Base-by-base conservation (phyloP, 1,140 invertebrate genomes). In the Pseudomyrmex cubaensis region DNA sequence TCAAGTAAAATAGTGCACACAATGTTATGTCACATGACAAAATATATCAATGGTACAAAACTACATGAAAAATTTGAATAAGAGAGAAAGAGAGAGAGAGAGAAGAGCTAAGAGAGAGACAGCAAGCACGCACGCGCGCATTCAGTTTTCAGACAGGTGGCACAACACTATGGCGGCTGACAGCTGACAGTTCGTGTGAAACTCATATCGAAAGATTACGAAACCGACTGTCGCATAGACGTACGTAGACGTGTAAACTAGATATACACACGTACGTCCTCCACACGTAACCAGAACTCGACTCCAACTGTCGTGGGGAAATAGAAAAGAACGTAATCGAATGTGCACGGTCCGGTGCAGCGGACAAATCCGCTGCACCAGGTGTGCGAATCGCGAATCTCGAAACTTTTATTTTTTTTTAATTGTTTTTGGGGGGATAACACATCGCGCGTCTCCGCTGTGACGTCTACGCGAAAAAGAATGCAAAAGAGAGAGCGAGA, bases 151-250 rank as follows among this genome's bases (percentile, higher is more conserved):
- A 66, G 77, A 85, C 82, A 88, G 89, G 86, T 87, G 78, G 69
- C 82, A 88, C 12, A 17, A 57, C 35, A 35, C 44, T 48, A 73
- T 62, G 77, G 77, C 66, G 84, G 61, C 82, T 87, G 85, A 88
- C 85, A 90, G 82, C 77, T 84, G 88, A 88, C 76, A 82, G 84
- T 84, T 83, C 50, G 61, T 63, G 78, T 63, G 78, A 82, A 66
- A 77, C 76, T 20, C 54, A 84, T 62, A 82, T 86, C 67, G 66
- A 72, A 54, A 77, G 67, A 64, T 76, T 77, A 66, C 13, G 77
- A 73, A 67, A 56, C 15, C 61, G 57, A 46, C 54, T 13, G 54
- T 50, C 20, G 50, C 63, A 44, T 10, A 9, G 69, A 54, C 62
- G 77, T 7, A 54, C 70, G 78, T 74, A 67, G 83, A 67, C 77